Evolutionary conservation across 2,113 vertebrate genomes (phyloP), one percentile per base, ranked within the genome.

Genomic region (Calidris pygmaea): DNA sequence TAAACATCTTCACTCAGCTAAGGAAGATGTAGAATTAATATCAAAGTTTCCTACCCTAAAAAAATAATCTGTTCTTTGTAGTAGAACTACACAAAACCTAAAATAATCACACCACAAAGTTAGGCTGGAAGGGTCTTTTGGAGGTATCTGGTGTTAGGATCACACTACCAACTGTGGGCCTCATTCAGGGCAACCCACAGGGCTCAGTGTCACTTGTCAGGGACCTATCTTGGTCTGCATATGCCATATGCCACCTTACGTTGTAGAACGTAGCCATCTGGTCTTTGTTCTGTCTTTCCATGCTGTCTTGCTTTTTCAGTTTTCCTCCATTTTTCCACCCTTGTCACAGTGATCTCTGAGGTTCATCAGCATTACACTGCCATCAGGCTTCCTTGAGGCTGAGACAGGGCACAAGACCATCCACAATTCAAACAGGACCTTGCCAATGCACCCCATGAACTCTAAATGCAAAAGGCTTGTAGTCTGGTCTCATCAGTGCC

Each of bases 341-440:
- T 47, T 45, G 23, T n/a, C 67, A 70, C 67, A 73, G 34, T n/a
- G 48, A 59, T 58, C 22, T 90, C 74, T 72, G 22, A 24, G 79
- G 34, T 27, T 93, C n/a, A 60, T 58, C n/a, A 35, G 23, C 21
- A 60, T 55, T 10, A 43, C 18, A 37, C 45, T 76, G 39, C 18
- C 7, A 29, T 53, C 50, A 62, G 43, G 22, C 6, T 70, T 81
- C 70, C 56, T 17, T 19, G 26, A 45, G 9, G 3, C 11, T 41
- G 23, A n/a, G 32, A 65, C 0, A 0, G 53, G 22, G 30, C 6
- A 4, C 3, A 2, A 52, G 50, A 66, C 63, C 16, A 53, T 5
- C 16, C 47, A 59, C 14, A 75, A 20, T 14, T 92, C 58, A 71
- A 62, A 75, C 26, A 78, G 20, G 41, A 71, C n/a, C 14, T 53